Base-by-base conservation (phyloP, 2,113 vertebrate genomes). In the Murina feae region DNA sequence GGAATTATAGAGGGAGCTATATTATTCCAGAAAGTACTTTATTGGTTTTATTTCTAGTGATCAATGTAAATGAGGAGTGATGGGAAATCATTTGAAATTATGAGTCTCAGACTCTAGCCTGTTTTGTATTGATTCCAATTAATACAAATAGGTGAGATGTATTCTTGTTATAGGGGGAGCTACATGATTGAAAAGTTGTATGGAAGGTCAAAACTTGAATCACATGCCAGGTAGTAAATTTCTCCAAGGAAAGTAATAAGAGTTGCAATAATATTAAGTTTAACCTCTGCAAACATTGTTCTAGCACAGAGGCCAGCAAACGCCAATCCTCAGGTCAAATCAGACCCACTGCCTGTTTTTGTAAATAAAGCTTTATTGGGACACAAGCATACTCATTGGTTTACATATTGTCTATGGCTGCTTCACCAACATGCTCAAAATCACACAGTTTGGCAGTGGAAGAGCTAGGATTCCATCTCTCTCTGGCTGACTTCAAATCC, bases 321-420 rank as follows among this genome's bases (percentile, higher is more conserved):
- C 17, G 35, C n/a, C 0, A 51, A 25, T 8, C 9, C 14, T 49
- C 32, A 23, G 49, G 32, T 16, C 21, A 87, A 69, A 65, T 55
- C 49, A 32, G 17, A n/a, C 30, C 28, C 58, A 76, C 37, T 28
- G 4, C 9, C 25, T 51, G 1, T 44, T 97, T 90, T 88, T 69
- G 60, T 87, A 84, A 90, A 75, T 87, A 90, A 95, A 84, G 63
- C 55, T 90, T 87, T 90, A 58, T 76, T 84, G 44, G 49, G 75
- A 90, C 11, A 25, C 39, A 84, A 13, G 21, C 55, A 78, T 6
- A 53, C 12, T 79, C 32, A 66, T 78, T 93, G 55, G 2, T 71
- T 82, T 66, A 58, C 11, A 39, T 49, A 58, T 72, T 78, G 25
- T 66, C 21, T 12, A 2, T 44, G 30, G 25, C 35, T 80, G 14